phyloP scores from a whole-genome alignment of 2,888 invertebrate genomes.

The Dorcus hopei region DNA sequence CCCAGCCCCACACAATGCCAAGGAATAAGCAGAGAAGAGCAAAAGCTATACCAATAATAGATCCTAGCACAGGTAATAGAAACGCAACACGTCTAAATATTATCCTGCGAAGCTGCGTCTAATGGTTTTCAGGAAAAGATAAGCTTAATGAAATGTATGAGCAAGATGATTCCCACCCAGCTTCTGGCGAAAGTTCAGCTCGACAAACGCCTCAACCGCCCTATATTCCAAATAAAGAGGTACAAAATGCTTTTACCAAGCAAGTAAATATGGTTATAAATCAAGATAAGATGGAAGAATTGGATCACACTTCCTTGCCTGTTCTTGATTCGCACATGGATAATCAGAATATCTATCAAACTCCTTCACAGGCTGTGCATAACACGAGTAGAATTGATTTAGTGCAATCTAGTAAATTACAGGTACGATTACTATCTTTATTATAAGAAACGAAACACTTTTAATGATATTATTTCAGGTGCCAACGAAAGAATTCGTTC shows the following conservation, averaged over 20 bases:
- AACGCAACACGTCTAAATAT: background rate
- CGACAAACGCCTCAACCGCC: constrained; percentile 52
- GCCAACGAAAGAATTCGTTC: constrained; percentile 47
- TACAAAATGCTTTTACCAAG: constrained; percentile 45
- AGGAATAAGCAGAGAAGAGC: constrained; percentile 31
- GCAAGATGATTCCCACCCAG: constrained; percentile 43
- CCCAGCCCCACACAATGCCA: constrained; percentile 17
- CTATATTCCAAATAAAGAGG: constrained; percentile 37
- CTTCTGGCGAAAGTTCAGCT: constrained; percentile 51
- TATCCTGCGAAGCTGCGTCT: background rate
- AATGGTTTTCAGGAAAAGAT: constrained; percentile 30
- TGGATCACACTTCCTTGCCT: constrained; percentile 17
- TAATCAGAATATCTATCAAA: constrained; percentile 18
- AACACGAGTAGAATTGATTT: constrained; percentile 35
- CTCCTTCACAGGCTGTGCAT: constrained; percentile 30
- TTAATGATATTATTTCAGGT: constrained; percentile 32
- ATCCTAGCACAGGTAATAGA: constrained; percentile 42
- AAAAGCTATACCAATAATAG: constrained; percentile 45
- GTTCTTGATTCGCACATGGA: constrained; percentile 19
- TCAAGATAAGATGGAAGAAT: constrained; percentile 15
- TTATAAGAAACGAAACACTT: background rate
- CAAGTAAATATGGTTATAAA: constrained; percentile 24
- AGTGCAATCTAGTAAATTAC: constrained; percentile 45
- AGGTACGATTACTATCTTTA: constrained; percentile 33
- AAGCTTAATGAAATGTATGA: constrained; percentile 48